These are phyloP conservation scores for Gymnarchus niloticus DNA, from an alignment of 2,113 vertebrate species.

Conservation along the genomic window DNA sequence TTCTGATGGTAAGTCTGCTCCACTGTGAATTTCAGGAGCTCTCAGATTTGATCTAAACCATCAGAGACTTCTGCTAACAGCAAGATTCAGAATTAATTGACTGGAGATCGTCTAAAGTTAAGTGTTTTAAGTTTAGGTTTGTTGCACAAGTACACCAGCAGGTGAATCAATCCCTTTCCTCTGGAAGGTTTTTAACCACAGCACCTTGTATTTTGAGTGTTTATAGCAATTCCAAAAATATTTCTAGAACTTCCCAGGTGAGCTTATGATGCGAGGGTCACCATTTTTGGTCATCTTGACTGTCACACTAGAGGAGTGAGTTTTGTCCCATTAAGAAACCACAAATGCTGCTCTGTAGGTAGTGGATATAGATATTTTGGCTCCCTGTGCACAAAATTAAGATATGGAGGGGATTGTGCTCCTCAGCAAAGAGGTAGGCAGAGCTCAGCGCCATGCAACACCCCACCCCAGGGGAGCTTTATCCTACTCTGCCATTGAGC, in stretches of 20 bases:
- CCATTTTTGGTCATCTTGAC: neutral
- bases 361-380: neutral
- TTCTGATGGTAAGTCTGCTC: neutral
- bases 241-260: neutral
- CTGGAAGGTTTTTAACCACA: neutral
- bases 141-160: neutral
- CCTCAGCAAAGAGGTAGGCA: neutral
- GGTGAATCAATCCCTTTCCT: neutral
- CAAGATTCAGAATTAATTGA: neutral
- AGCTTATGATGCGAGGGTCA: neutral
- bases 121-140: neutral
- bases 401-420: neutral
- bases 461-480: neutral
- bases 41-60: neutral
- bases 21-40: neutral
- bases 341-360: neutral
- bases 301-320: neutral
- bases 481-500: neutral
- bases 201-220: too few relatives aligned
- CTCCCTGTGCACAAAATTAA: neutral
- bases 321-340: neutral
- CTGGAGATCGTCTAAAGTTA: neutral
- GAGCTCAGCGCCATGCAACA: neutral
- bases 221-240: neutral
- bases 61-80: too few relatives aligned